phyloP scores from a whole-genome alignment of 53 echinoderm and acorn worm genomes.

The Echinometra lucunter region DNA sequence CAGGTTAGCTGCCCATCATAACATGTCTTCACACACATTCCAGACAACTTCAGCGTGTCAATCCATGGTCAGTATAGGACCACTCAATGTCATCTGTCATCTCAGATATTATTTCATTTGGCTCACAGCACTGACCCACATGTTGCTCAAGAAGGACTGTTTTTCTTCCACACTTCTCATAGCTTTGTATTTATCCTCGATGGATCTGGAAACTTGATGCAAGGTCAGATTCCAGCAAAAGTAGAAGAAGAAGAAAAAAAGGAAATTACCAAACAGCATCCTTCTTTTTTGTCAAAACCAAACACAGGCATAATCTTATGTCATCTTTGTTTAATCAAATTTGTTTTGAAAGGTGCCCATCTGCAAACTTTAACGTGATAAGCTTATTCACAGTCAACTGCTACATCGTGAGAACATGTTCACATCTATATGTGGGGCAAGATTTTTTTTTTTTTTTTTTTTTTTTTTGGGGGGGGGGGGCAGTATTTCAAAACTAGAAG shows the following conservation, averaged over 20 bases:
- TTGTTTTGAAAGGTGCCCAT: neutral
- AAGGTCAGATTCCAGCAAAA: constrained; percentile 1
- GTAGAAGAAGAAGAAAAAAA: constrained; percentile 10
- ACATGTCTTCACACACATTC: neutral
- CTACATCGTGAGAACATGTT: neutral
- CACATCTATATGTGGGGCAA: neutral
- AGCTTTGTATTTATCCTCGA: neutral
- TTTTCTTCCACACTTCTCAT: neutral
- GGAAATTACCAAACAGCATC: constrained; percentile 24
- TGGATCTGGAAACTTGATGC: constrained; percentile 26
- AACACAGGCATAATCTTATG: neutral
- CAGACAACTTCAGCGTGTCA: constrained; percentile 31
- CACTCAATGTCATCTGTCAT: constrained; percentile 58
- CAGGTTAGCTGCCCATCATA: neutral
- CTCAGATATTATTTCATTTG: constrained; percentile 47
- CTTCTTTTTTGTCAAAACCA: neutral
- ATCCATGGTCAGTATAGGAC: constrained; percentile 45
- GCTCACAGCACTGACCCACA: constrained; percentile 53
- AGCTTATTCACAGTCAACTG: neutral
- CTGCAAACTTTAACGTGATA: neutral
- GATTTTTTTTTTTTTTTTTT: neutral
- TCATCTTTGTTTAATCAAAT: neutral
- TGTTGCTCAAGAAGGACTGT: neutral
- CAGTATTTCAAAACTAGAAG: neutral
- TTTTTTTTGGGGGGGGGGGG: no score